Conservation (phyloP, 2,888 invertebrate genomes). For the Sinelater perroti region DNA sequence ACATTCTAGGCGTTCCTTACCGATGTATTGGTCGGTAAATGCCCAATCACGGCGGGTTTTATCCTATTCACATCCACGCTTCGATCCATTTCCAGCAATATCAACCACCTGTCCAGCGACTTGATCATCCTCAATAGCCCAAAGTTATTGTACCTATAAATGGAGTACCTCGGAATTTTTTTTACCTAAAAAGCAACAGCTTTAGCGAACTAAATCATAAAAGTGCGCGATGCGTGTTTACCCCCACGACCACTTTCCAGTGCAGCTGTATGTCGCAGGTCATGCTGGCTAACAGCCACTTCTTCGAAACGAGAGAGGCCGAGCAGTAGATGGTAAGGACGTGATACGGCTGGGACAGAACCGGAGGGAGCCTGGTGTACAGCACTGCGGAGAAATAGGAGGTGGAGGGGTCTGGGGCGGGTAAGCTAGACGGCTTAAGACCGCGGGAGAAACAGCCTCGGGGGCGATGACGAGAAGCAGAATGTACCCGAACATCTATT, state of each 20-base stretch:
- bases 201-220: neutral
- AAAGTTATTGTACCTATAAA: neutral
- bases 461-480: neutral
- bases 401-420: neutral
- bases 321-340: neutral
- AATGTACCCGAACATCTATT: neutral
- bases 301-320: neutral
- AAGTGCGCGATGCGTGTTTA: neutral
- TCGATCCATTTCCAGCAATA: neutral
- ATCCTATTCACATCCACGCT: neutral
- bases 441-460: neutral
- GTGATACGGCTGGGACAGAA: neutral
- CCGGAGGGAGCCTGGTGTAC: neutral
- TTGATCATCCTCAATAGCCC: neutral
- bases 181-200: neutral
- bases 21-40: no score
- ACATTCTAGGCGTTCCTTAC: no score
- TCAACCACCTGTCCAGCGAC: neutral
- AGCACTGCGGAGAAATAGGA: neutral
- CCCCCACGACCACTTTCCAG: neutral
- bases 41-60: neutral
- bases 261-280: neutral
- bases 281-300: neutral
- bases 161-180: neutral
- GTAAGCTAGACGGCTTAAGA: neutral